phyloP scores from a whole-genome alignment of 2,797 vertebrate genomes.

The Lepidocolaptes lacrymiger region DNA sequence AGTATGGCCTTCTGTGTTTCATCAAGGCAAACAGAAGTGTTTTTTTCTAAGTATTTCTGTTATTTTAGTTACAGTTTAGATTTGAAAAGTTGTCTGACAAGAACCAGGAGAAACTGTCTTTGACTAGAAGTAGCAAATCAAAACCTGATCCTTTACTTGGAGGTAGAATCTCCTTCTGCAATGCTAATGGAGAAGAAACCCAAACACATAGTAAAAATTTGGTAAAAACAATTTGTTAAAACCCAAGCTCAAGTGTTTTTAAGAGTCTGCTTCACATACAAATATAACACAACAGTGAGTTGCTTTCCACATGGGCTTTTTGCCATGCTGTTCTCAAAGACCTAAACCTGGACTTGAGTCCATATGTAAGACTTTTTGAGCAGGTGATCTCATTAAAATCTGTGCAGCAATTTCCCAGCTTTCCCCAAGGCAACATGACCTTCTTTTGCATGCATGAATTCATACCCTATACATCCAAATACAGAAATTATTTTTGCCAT shows the following conservation, averaged over 20 bases:
- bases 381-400: background rate
- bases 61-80: background rate
- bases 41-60: background rate
- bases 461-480: background rate
- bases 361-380: background rate
- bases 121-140: background rate
- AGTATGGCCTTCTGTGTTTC: background rate
- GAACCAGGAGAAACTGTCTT: background rate
- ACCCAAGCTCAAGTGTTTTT: background rate
- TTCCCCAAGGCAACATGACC: background rate
- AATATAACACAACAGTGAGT: background rate
- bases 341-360: background rate
- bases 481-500: background rate
- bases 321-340: background rate
- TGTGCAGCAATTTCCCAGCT: background rate
- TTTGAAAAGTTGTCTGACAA: background rate
- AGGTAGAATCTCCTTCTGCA: background rate
- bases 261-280: background rate
- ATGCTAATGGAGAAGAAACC: background rate
- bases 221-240: background rate
- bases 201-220: background rate
- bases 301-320: background rate
- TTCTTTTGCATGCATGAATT: background rate
- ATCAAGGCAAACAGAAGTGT: background rate
- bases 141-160: background rate